phyloP scores from a whole-genome alignment of 53 echinoderm and acorn worm species.

The Paracentrotus lividus region DNA sequence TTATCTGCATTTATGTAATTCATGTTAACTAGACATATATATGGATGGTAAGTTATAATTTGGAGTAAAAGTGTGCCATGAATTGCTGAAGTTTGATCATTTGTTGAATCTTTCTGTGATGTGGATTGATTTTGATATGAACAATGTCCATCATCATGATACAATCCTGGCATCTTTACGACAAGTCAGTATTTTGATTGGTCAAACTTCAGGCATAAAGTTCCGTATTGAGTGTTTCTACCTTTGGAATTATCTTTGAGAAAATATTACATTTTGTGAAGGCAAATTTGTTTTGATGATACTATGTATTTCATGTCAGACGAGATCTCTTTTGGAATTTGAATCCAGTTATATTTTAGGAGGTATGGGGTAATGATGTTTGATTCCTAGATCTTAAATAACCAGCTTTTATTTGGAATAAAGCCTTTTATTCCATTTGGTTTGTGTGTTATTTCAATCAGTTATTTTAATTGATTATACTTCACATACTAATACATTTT shows the following conservation, averaged over 20 bases:
- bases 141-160: not conserved
- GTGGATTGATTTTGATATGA: not conserved
- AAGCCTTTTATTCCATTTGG: too few species aligned
- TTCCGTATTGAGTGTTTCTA: not conserved
- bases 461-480: not conserved
- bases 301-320: not conserved
- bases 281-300: not conserved
- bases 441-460: too few species aligned
- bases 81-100: not conserved
- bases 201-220: too few species aligned
- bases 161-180: not conserved
- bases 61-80: not conserved
- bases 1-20: slow-evolving; percentile 1
- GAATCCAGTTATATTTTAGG: not conserved
- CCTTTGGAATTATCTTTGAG: not conserved
- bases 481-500: not conserved
- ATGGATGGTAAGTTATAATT: slow-evolving; percentile 12
- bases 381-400: not conserved
- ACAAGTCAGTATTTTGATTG: too few species aligned
- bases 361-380: not conserved
- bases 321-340: not conserved
- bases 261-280: not conserved
- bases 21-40: not conserved
- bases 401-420: not conserved
- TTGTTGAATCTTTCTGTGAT: not conserved